A percentile compares a stretch with the other conserved stretches of the same genome.
Conservation (phyloP, 92 coral and sea anemone species). For the Montipora capitata region DNA sequence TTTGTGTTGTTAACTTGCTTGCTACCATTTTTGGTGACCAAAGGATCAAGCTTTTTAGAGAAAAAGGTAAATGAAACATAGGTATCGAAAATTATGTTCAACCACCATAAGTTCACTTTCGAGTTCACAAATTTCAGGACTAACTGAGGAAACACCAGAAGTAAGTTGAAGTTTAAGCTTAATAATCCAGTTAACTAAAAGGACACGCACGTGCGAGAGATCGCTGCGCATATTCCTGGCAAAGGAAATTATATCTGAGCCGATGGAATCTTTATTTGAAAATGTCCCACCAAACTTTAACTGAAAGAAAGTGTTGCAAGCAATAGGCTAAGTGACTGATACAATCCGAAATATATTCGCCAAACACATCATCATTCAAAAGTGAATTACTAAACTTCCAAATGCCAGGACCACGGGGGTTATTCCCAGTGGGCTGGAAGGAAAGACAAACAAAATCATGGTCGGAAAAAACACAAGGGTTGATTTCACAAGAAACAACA, state of each 20-base stretch:
- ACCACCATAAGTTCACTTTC: too few relatives aligned
- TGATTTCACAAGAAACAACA: not conserved
- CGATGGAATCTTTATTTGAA: not conserved
- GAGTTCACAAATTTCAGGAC: not conserved
- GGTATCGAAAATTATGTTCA: too few relatives aligned
- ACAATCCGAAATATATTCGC: not conserved
- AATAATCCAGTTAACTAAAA: not conserved
- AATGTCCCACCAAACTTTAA: not conserved
- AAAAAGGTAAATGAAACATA: too few relatives aligned
- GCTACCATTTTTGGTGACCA: too few relatives aligned
- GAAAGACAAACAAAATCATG: not conserved
- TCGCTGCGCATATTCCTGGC: not conserved
- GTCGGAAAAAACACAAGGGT: not conserved
- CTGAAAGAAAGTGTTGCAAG: not conserved
- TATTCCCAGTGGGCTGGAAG: too few relatives aligned
- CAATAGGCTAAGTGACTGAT: not conserved
- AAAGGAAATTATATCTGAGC: not conserved
- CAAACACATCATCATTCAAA: not conserved
- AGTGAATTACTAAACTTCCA: not conserved
- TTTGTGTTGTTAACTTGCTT: too few relatives aligned
- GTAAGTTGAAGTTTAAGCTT: not conserved
- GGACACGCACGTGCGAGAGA: not conserved
- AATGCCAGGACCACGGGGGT: not conserved
- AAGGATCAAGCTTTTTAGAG: too few relatives aligned
- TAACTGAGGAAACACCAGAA: not conserved